These are phyloP conservation scores for Pithys albifrons DNA, from an alignment of 2,113 vertebrate species.

Conservation along the genomic window DNA sequence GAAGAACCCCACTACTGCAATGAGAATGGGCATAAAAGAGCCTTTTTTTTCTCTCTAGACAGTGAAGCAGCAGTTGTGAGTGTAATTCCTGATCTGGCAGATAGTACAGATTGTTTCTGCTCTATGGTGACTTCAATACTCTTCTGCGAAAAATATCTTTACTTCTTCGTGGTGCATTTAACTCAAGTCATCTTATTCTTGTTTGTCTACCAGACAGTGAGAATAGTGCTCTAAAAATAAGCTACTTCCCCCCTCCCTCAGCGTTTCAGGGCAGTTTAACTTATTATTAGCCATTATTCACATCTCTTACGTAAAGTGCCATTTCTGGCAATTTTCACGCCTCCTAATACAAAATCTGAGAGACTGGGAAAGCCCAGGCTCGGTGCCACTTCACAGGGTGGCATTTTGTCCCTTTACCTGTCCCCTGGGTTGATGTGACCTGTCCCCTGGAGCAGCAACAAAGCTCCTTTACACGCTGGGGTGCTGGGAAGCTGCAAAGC, in stretches of 20 bases:
- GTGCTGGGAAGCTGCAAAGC: background rate
- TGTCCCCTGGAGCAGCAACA: background rate
- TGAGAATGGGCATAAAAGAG: background rate
- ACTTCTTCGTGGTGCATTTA: background rate
- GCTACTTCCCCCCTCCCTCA: background rate
- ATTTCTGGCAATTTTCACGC: background rate
- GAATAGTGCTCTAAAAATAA: constrained; percentile 22
- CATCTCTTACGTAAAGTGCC: background rate
- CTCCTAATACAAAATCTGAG: background rate
- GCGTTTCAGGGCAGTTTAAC: background rate
- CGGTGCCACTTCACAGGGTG: accelerated
- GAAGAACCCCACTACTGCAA: background rate
- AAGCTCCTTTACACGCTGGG: background rate
- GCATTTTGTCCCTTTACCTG: background rate
- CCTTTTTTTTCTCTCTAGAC: background rate
- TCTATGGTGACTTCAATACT: background rate
- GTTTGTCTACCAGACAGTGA: background rate
- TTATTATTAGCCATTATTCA: constrained; percentile 6
- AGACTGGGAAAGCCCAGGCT: background rate
- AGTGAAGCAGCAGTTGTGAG: background rate
- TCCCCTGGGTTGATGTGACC: background rate
- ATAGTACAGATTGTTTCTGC: background rate
- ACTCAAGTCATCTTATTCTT: background rate
- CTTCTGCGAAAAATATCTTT: background rate
- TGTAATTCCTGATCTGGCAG: background rate